Evolutionary conservation across 2,113 vertebrate genomes (phyloP).

Genomic region (Neolamprologus caudopunctatus): DNA sequence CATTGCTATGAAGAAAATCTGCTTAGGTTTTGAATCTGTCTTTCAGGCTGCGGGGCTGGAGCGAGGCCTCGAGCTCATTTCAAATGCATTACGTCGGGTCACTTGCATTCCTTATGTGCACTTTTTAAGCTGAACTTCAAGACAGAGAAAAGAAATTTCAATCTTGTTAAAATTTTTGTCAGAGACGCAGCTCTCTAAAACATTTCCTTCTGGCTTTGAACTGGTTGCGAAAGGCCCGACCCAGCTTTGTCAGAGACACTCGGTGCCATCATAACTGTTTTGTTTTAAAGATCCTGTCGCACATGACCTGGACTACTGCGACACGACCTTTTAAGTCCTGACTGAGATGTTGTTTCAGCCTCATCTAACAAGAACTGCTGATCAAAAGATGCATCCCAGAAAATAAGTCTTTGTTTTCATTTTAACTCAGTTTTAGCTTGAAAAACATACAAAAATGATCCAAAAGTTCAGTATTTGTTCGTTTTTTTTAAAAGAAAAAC

Average conservation of each 20-base stretch:
- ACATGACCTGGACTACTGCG: background rate
- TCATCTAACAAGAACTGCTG: background rate
- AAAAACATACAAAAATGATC: background rate
- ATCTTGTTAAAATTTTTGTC: background rate
- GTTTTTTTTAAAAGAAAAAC: background rate
- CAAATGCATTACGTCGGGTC: slow-evolving; percentile 19
- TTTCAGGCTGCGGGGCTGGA: background rate
- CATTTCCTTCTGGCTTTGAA: background rate
- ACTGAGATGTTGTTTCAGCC: background rate
- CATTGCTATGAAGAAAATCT: slow-evolving; percentile 14
- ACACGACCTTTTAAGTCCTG: background rate
- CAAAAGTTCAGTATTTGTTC: background rate
- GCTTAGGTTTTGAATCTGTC: background rate
- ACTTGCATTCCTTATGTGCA: background rate
- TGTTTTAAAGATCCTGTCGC: background rate
- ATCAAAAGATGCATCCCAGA: background rate
- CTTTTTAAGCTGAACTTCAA: background rate
- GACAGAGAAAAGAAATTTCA: background rate
- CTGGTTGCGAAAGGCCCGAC: background rate
- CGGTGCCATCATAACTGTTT: background rate
- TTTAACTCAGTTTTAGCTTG: background rate
- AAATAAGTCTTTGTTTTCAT: background rate
- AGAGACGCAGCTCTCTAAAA: background rate
- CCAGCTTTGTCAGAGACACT: background rate
- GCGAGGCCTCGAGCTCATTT: background rate